Evolutionary conservation across 2,888 invertebrate genomes (phyloP), one percentile per base, ranked within the genome.

Genomic region (Idaea aversata): DNA sequence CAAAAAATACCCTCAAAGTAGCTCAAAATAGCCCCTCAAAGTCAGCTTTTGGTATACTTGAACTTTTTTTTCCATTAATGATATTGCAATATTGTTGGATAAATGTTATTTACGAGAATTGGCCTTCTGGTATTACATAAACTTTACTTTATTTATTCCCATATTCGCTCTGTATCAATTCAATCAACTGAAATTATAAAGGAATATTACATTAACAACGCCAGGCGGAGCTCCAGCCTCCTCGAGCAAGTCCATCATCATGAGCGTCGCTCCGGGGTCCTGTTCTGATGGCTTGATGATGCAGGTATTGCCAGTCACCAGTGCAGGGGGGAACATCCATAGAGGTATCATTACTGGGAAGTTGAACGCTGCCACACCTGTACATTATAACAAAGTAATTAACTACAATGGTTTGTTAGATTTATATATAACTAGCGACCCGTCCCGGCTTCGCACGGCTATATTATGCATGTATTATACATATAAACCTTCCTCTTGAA

Each of bases 271-370:
- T 0, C 99, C 99, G 5, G 99, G 99, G 78, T 99, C 99, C 79
- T 99, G 95, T 87, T 99, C 99, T 0, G 99, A 99, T 0, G 99
- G 99, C 92, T 97, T 99, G 80, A 99, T 93, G 65, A 99, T 93
- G 88, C 97, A 97, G 0, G 99, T 98, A 89, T 99, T 99, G 61
- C 99, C 99, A 64, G 98, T 98, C 5, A 98, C 96, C 58, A 97
- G 93, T 15, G 97, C 95, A 62, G 97, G 93, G 0, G 97, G 97
- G 94, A 97, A 97, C 95, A 97, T 97, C 99, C 99, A 99, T 5
- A 99, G 94, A 0, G 99, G 99, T 76, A 99, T 99, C 99, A 99
- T 99, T 38, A 99, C 99, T 0, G 99, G 99, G 90, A 99, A 99
- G 89, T 99, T 99, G 88, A 99, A 99, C 0, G 99, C 99, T n/a